phyloP scores from a whole-genome alignment of 2,113 vertebrate genomes.

The Brachirus orientalis region DNA sequence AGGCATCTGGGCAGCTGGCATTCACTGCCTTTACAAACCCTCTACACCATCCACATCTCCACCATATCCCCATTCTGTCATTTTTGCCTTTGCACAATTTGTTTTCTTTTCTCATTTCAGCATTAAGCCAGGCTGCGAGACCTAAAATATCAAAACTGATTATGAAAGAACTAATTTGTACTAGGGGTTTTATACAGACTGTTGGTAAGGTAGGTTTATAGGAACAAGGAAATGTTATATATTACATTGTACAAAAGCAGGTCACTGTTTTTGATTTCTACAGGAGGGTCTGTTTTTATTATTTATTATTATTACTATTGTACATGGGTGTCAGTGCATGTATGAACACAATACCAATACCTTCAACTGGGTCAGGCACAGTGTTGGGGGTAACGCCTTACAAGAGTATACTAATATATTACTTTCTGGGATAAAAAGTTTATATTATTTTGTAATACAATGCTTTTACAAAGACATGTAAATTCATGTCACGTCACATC shows the following conservation, averaged over 20 bases:
- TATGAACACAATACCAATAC: conserved; percentile 53
- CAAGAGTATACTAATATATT: no score
- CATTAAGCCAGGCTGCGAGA: conserved; percentile 22
- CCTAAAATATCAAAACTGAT: conserved; percentile 47
- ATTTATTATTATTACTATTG: no score
- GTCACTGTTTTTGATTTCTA: conserved; percentile 45
- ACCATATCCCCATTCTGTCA: conserved; percentile 72
- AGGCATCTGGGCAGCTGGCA: conserved; percentile 76
- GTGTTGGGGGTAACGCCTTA: no score
- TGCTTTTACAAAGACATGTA: no score
- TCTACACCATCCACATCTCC: conserved; percentile 57
- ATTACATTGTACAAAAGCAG: conserved; percentile 39
- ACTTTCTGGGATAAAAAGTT: no score
- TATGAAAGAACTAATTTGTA: conserved; percentile 23
- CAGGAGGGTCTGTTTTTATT: conserved; percentile 21
- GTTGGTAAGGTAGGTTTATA: conserved; percentile 7
- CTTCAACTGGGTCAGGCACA: conserved; percentile 74
- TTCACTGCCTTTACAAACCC: conserved; percentile 64
- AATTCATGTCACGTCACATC: no score
- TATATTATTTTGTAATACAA: no score
- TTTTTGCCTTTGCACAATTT: conserved; percentile 27
- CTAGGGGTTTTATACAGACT: conserved; percentile 12
- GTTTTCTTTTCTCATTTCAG: conserved; percentile 21
- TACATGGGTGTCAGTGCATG: conserved; percentile 31
- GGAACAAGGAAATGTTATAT: conserved; percentile 9